Evolutionary conservation across 1,140 invertebrate genomes (phyloP).

Genomic region (Drosophila miranda): DNA sequence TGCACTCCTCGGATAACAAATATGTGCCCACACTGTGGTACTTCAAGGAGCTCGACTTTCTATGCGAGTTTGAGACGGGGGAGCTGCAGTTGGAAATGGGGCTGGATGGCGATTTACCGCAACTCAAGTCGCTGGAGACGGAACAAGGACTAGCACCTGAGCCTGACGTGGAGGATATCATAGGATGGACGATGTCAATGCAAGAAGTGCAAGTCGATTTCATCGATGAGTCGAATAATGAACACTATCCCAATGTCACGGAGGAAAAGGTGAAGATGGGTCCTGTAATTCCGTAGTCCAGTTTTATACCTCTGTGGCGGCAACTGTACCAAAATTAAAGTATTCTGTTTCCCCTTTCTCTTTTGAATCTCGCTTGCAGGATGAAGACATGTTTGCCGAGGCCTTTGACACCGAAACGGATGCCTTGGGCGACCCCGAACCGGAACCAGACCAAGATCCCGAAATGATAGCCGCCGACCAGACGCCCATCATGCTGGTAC

Average conservation of each 20-base stretch:
- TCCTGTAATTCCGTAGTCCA: no score
- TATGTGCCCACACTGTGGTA: slow-evolving; percentile 60
- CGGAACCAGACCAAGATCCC: slow-evolving; percentile 4
- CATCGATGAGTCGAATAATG: no score
- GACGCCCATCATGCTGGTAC: not conserved
- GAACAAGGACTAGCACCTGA: no score
- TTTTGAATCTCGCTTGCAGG: slow-evolving; percentile 20
- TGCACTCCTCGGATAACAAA: slow-evolving; percentile 7
- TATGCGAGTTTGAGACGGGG: slow-evolving; percentile 52
- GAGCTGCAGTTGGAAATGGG: slow-evolving; percentile 8
- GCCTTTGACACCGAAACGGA: slow-evolving; percentile 50
- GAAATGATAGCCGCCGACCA: slow-evolving; percentile 2
- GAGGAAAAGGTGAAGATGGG: no score
- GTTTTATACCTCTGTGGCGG: no score
- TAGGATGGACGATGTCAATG: no score
- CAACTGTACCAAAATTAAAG: no score
- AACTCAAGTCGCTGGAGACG: not conserved
- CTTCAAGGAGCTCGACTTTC: slow-evolving; percentile 58
- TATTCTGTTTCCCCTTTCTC: not conserved
- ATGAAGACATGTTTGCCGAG: slow-evolving; percentile 54
- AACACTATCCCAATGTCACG: not conserved
- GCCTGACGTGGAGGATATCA: no score
- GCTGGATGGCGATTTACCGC: not conserved
- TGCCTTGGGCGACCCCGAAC: slow-evolving; percentile 38
- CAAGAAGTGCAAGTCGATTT: no score